Evolutionary conservation across 2,797 vertebrate species (phyloP), one percentile per base, ranked within the genome.

Genomic region (Coccyzus lansbergi): DNA sequence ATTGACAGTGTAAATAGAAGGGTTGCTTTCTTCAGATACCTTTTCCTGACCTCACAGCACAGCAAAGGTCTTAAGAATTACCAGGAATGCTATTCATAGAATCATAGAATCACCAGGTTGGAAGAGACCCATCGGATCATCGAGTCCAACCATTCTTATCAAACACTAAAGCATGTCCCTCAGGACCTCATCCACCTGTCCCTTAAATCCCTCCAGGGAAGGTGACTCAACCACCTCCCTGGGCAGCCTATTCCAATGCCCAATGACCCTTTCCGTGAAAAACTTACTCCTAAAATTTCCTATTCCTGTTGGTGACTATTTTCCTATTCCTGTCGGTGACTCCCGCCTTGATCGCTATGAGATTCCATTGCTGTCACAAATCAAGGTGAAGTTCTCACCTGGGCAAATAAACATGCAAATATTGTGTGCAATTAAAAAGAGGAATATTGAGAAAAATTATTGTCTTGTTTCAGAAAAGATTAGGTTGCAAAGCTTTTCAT

Each of bases 301-400:
- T n/a, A n/a, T n/a, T n/a, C n/a, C n/a, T n/a, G n/a, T n/a, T n/a
- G n/a, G n/a, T n/a, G n/a, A n/a, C n/a, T n/a, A n/a, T n/a, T n/a
- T n/a, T n/a, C n/a, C n/a, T n/a, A n/a, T 51, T 93, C 25, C 40
- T 83, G 28, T 68, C 94, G 76, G 74, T 93, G 90, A 64, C 79
- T 90, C 93, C 67, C 83, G 74, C 65, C 55, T 92, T 86, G 88
- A 88, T 68, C 95, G 49, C 63, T 62, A 5, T 38, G 65, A 89
- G 77, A 85, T 93, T 91, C 11, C 1, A 74, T 48, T 58, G 49
- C 59, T 95, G 88, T 84, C 88, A 93, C 77, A 86, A 80, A 91
- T n/a, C 70, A 71, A 92, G 72, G 68, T 76, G 80, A 94, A 88
- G 40, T 28, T 44, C 86, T 92, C 55, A 82, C 59, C 22, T 84